A percentile compares a stretch with the other conserved stretches of the same genome.
phyloP scores from a whole-genome alignment of 2,797 vertebrate species.

The Girardinus metallicus region DNA sequence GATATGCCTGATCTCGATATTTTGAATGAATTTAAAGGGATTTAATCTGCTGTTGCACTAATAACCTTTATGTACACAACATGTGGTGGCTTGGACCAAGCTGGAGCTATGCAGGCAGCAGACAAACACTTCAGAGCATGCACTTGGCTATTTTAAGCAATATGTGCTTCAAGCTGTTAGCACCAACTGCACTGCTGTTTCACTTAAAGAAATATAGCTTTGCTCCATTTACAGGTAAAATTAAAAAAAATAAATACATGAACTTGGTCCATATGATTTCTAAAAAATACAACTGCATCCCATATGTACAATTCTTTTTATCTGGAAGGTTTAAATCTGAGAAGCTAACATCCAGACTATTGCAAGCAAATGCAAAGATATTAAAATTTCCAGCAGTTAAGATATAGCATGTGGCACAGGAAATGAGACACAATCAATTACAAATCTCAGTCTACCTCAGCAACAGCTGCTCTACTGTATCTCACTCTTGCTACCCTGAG shows the following conservation, averaged over 20 bases:
- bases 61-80: slow-evolving; percentile 68
- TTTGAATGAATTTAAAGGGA: slow-evolving; percentile 34
- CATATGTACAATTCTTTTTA: not conserved
- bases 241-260: not conserved
- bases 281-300: not conserved
- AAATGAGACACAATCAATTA: slow-evolving; percentile 31
- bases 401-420: slow-evolving; percentile 26
- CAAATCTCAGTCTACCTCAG: slow-evolving; percentile 32
- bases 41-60: slow-evolving; percentile 44
- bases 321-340: not conserved
- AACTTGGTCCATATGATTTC: not conserved
- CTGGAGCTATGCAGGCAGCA: slow-evolving; percentile 69
- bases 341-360: not conserved
- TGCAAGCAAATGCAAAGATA: slow-evolving; percentile 11
- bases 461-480: slow-evolving; percentile 74
- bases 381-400: slow-evolving; percentile 2
- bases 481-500: slow-evolving; percentile 73
- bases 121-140: slow-evolving; percentile 73
- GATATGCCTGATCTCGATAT: not conserved
- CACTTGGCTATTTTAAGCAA: slow-evolving; percentile 76
- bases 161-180: slow-evolving; percentile 47
- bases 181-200: slow-evolving; percentile 25
- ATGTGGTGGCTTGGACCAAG: slow-evolving; percentile 51
- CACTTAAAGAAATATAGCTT: slow-evolving; percentile 8
- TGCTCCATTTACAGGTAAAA: not conserved